Conservation (phyloP, 2,888 invertebrate genomes). For the Ectemnius cavifrons region DNA sequence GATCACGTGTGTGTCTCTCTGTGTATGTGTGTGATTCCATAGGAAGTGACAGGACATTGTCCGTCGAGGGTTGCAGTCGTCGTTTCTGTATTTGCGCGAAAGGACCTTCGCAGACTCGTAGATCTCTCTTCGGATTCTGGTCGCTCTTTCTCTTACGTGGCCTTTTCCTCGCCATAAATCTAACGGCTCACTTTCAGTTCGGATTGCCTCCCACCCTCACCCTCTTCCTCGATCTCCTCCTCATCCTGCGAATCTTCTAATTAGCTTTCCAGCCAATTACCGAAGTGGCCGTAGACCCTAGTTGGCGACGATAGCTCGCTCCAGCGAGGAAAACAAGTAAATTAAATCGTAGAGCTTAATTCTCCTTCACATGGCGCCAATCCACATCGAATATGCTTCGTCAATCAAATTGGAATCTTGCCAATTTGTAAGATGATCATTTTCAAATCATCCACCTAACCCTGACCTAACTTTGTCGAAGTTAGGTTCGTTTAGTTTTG, state of each 20-base stretch:
- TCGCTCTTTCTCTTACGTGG: constrained; percentile 43
- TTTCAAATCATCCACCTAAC: too few relatives aligned
- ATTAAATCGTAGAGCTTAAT: constrained; percentile 4
- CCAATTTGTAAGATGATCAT: too few relatives aligned
- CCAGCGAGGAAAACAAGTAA: constrained; percentile 24
- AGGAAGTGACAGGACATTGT: constrained; percentile 45
- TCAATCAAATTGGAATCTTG: too few relatives aligned
- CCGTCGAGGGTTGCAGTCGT: too few relatives aligned
- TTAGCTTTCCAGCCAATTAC: constrained; percentile 54
- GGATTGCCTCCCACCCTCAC: constrained; percentile 43
- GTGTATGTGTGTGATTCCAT: constrained; percentile 13
- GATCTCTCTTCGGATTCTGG: constrained; percentile 50
- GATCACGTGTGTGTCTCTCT: too few relatives aligned
- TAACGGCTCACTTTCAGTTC: constrained; percentile 51
- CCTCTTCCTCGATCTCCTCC: too few relatives aligned
- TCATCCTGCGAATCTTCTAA: constrained; percentile 33
- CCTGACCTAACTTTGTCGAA: too few relatives aligned
- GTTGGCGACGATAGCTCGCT: constrained; percentile 25
- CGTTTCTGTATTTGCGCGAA: not conserved
- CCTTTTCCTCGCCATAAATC: constrained; percentile 57
- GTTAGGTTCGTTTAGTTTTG: too few relatives aligned
- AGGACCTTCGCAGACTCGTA: constrained; percentile 25
- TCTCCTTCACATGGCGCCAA: too few relatives aligned
- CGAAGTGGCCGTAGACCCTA: not conserved
- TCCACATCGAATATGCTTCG: too few relatives aligned